Conservation (phyloP, 1,140 invertebrate species). For the Zaprionus camerounensis region DNA sequence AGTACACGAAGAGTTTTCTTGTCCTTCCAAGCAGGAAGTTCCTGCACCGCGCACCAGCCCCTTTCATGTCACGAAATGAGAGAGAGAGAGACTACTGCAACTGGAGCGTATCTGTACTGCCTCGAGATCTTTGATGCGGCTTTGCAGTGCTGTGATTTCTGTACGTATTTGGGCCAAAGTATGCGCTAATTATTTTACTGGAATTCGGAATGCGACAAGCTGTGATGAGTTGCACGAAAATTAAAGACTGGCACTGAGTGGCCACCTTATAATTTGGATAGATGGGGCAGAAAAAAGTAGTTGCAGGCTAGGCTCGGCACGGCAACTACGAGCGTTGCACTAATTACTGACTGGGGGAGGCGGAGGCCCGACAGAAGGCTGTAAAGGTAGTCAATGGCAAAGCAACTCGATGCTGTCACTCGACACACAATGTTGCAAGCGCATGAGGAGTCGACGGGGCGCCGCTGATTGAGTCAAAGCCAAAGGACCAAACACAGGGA, state of each 20-base stretch:
- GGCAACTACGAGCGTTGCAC: neutral
- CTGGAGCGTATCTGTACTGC: no score
- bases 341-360: neutral
- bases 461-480: neutral
- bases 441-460: neutral
- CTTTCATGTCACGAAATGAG: no score
- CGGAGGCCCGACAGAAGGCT: neutral
- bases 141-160: no score
- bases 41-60: no score
- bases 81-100: no score
- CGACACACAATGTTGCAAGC: neutral
- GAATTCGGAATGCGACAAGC: neutral
- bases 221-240: neutral
- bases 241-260: neutral
- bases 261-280: neutral
- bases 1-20: neutral
- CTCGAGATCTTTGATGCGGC: no score
- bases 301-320: neutral
- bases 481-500: neutral
- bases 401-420: neutral
- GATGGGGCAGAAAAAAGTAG: neutral
- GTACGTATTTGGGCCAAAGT: neutral
- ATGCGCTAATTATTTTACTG: neutral
- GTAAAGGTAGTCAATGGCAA: neutral
- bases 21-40: no score